phyloP scores from a whole-genome alignment of 2,797 vertebrate species.

The Sebastes nivosus region DNA sequence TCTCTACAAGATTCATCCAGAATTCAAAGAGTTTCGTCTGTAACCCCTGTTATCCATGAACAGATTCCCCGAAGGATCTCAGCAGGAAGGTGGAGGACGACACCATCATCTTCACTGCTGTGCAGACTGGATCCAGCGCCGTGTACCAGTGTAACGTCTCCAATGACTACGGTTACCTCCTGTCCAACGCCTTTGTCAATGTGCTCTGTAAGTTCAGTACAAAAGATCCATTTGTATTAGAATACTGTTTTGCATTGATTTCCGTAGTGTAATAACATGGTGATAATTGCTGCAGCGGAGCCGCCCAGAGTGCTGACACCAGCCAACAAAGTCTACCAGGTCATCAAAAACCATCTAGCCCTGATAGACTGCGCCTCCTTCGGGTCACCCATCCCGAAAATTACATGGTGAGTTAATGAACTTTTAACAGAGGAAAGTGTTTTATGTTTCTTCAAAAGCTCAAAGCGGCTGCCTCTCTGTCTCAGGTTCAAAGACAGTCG shows the following conservation, averaged over 20 bases:
- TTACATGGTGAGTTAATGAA: constrained; percentile 88
- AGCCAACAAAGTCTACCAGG: constrained; percentile 89
- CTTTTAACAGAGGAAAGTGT: background rate
- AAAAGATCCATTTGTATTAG: background rate
- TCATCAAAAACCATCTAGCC: constrained; percentile 88
- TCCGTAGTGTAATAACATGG: constrained; percentile 23
- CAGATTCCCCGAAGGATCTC: constrained; percentile 89
- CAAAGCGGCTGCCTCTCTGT: background rate
- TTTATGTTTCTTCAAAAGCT: background rate
- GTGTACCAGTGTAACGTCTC: constrained; percentile 98
- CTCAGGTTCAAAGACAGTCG: constrained; percentile 92
- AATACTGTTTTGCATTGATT: constrained; percentile 25
- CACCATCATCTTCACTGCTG: constrained; percentile 90
- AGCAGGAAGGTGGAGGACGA: constrained; percentile 93
- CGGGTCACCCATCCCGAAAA: constrained; percentile 93
- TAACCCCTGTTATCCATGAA: background rate
- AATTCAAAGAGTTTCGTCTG: background rate
- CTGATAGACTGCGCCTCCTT: constrained; percentile 91
- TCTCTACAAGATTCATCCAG: background rate
- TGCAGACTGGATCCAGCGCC: constrained; percentile 91
- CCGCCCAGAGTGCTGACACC: constrained; percentile 92
- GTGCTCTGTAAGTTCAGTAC: constrained; percentile 89
- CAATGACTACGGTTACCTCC: constrained; percentile 93
- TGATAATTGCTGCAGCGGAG: constrained; percentile 84
- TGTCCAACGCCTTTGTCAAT: constrained; percentile 95